Base-by-base conservation (phyloP, 2,888 invertebrate genomes). In the Lepidonotus clava region DNA sequence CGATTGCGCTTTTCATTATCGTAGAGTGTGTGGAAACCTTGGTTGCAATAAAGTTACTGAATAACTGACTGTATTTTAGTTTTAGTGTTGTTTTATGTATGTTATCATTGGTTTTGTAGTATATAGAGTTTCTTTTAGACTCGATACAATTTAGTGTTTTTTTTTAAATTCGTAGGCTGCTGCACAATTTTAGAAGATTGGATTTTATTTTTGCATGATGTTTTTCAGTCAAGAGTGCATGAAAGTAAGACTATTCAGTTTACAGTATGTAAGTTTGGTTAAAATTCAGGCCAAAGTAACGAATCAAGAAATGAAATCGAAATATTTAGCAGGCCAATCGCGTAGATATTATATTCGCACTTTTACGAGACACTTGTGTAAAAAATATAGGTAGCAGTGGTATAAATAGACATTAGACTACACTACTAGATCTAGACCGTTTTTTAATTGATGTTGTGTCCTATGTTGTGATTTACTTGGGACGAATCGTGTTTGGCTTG, bases 1-100 rank as follows among this genome's bases (percentile, higher is more conserved):
- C 24, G 56, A 18, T 71, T 38, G 11, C 8, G 36, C 38, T 71
- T 71, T n/a, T 32, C 5, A 71, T 38, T 71, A 71, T 38, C 6
- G 38, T 76, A 80, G 80, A 80, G 18, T 80, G 80, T 80, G 80
- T 80, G 80, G 80, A 80, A 80, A 80, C 80, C 80, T 80, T 80
- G 80, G 80, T 80, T 80, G 80, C 80, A 80, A 80, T 80, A 80
- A 80, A 80, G 36, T 71, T 41, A 80, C 46, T 41, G 46, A 32
- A 21, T 80, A 36, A 71, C 71, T 71, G 71, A 71, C 71, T 28
- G 61, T n/a, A 76, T 76, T 76, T 80, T 80, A 80, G 80, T 80
- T 80, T n/a, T 71, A 80, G 41, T 80, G 80, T 80, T 80, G 80
- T 80, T 46, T 80, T 80, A 46, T 80, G 80, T 46, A 18, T n/a